Percentiles rank a stretch among this genome's conserved stretches.
phyloP scores from a whole-genome alignment of 2,113 vertebrate species.

The Planiliza haematocheilus region DNA sequence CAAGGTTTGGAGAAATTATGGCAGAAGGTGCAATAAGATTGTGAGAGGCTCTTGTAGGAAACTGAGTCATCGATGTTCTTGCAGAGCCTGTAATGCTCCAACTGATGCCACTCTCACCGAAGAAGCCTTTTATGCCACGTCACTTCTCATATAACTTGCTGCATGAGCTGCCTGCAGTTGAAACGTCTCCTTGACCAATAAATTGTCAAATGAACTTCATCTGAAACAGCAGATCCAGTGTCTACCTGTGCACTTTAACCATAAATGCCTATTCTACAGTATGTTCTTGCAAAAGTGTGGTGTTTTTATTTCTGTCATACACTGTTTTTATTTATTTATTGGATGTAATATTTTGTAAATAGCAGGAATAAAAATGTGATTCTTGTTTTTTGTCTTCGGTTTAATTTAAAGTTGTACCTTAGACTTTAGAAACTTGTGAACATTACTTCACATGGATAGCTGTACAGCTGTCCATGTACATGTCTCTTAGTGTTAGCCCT shows the following conservation, averaged over 20 bases:
- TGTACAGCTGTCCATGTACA: too few species aligned
- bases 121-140: conserved; percentile 58
- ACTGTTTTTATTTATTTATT: conserved; percentile 46
- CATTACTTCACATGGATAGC: too few species aligned
- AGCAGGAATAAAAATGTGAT: conserved; percentile 69
- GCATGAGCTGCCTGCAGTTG: conserved; percentile 61
- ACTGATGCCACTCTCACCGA: conserved; percentile 48
- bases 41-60: conserved; percentile 39
- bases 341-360: conserved; percentile 77
- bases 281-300: conserved; percentile 43
- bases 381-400: conserved; percentile 53
- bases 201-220: conserved; percentile 45
- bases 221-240: conserved; percentile 62
- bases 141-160: conserved; percentile 37
- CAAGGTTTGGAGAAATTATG: conserved; percentile 15
- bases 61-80: conserved; percentile 25
- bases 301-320: conserved; percentile 54
- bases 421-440: background rate
- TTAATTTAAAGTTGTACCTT: conserved; percentile 2
- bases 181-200: conserved; percentile 38
- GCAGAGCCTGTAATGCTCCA: conserved; percentile 25
- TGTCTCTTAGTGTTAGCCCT: too few species aligned
- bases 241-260: conserved; percentile 80
- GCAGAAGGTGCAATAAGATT: conserved; percentile 31
- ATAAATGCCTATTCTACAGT: conserved; percentile 67